Conservation (phyloP, 2,113 vertebrate genomes). For the Nematolebias whitei region DNA sequence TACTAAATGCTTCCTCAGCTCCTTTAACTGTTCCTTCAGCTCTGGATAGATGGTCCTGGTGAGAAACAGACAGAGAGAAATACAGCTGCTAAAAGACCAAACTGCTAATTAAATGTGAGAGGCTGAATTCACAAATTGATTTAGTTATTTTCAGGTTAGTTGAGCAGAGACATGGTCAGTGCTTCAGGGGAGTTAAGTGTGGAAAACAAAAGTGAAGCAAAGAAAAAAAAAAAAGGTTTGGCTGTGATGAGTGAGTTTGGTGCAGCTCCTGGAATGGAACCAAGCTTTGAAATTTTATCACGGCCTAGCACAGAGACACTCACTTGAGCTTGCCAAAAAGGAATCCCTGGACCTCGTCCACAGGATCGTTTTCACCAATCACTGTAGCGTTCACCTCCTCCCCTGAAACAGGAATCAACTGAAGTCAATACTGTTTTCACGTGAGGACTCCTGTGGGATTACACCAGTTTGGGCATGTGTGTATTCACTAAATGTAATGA, state of each 20-base stretch:
- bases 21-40: constrained; percentile 90
- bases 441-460: constrained; percentile 37
- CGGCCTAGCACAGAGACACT: constrained; percentile 34
- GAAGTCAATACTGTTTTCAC: constrained; percentile 45
- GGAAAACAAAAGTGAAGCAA: background rate
- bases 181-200: constrained; percentile 15
- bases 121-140: constrained; percentile 12
- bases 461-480: constrained; percentile 1
- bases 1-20: constrained; percentile 93
- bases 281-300: constrained; percentile 54
- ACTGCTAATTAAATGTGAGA: constrained; percentile 18
- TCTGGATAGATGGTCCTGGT: constrained; percentile 87
- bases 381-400: constrained; percentile 90
- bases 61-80: constrained; percentile 5
- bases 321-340: constrained; percentile 97
- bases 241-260: constrained; percentile 7
- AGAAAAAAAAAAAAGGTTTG: constrained; percentile 4
- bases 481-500: constrained; percentile 3
- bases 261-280: constrained; percentile 38
- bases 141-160: constrained; percentile 31
- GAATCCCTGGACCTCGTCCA: constrained; percentile 98
- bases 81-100: constrained; percentile 7
- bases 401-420: constrained; percentile 77
- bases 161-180: constrained; percentile 19
- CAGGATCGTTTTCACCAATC: constrained; percentile 90